Evolutionary conservation across 2,113 vertebrate species (phyloP), one percentile per base, ranked within the genome.

Genomic region (Coptodon bakossiorum): DNA sequence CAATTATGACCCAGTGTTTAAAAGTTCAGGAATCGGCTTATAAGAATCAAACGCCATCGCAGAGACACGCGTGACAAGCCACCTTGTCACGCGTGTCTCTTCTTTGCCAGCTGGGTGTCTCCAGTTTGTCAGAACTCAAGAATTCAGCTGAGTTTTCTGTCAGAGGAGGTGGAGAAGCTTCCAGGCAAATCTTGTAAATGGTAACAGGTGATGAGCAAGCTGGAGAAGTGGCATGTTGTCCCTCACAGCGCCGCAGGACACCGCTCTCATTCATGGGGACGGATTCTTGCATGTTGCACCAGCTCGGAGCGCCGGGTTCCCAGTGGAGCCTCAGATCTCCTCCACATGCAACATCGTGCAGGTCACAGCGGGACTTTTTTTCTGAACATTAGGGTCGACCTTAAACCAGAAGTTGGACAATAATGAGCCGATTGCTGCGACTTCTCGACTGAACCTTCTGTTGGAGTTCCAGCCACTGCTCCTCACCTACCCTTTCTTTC

Each of bases 41-140:
- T 76, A 29, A 19, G 24, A 48, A 48, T 50, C 71, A 11, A 45
- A 48, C 4, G 8, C 61, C 34, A 11, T 12, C 10, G 10, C 53
- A 56, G 22, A 56, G 53, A 7, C 53, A 7, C 3, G 11, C 0
- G 11, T 13, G 22, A 24, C 53, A 56, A 56, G 53, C 0, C 6
- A 2, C 0, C 22, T 56, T 24, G 57, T 31, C 56, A 31, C 13
- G 1, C 14, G 27, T 6, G 57, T 31, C 29, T 61, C 59, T 6
- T 9, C 31, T 31, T 34, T 0, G 56, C 4, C 2, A 5, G 56
- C 56, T 59, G 66, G 36, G 40, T 71, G 2, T 24, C n/a, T 71
- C 36, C 66, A 71, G 34, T 63, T 63, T 63, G 59, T 34, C 29
- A 63, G 29, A 61, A 19, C 29, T 34, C 19, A 53, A 22, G 36